A percentile compares a stretch with the other conserved stretches of the same genome.
Evolutionary conservation across 2,113 vertebrate genomes (phyloP).

Genomic region (Microcebus lehilahytsara): DNA sequence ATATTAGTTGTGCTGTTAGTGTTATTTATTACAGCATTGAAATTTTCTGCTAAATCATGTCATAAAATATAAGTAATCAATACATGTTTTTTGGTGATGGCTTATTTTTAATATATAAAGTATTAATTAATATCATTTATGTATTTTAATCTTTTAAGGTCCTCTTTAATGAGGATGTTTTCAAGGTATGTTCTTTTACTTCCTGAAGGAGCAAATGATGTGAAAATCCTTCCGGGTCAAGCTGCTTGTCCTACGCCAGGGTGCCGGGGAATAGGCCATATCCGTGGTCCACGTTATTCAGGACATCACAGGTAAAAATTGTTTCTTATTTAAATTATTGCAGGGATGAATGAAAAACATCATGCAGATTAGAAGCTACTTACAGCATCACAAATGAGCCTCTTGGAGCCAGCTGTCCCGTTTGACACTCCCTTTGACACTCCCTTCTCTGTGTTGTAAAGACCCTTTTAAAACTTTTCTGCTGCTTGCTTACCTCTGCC

Average conservation of each 20-base stretch:
- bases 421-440: accelerated
- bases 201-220: slow-evolving; percentile 57
- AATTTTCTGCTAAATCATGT: not conserved
- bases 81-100: not conserved
- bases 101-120: not conserved
- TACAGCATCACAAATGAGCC: not conserved
- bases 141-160: slow-evolving; percentile 15
- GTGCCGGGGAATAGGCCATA: slow-evolving; percentile 81
- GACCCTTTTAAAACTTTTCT: not conserved
- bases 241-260: slow-evolving; percentile 80
- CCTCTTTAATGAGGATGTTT: slow-evolving; percentile 6
- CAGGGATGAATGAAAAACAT: not conserved
- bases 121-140: not conserved
- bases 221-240: slow-evolving; percentile 71
- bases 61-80: not conserved
- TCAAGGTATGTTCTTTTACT: slow-evolving; percentile 62
- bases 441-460: not conserved
- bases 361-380: not conserved
- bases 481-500: not conserved
- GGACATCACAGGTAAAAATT: slow-evolving; percentile 81
- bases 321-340: slow-evolving; percentile 4
- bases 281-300: slow-evolving; percentile 79
- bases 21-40: not conserved
- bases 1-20: not conserved
- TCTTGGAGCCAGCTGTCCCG: too few species aligned